Conservation (phyloP, 1,140 invertebrate species). For the Rhyzopertha dominica region DNA sequence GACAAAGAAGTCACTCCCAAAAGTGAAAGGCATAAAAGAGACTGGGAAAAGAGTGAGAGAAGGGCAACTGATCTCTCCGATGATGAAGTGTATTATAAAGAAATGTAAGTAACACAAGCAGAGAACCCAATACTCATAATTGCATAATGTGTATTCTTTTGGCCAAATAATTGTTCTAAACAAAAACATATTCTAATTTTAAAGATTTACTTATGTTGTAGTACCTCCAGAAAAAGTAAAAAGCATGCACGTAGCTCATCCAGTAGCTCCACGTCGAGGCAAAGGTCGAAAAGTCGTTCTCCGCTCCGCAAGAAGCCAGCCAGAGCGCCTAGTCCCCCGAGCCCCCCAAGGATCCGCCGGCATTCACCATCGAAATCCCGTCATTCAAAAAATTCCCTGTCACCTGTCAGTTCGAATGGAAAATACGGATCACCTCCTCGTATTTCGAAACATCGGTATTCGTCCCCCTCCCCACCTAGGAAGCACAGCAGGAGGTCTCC, state of each 20-base stretch:
- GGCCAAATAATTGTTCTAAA: too few species aligned
- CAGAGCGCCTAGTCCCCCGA: constrained; percentile 34
- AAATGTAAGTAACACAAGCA: constrained; percentile 39
- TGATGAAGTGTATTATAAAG: constrained; percentile 40
- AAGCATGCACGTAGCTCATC: constrained; percentile 44
- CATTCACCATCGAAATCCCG: constrained; percentile 35
- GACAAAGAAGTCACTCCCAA: constrained; percentile 35
- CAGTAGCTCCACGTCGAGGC: constrained; percentile 41
- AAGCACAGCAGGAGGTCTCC: constrained; percentile 22
- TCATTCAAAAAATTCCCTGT: constrained; percentile 35
- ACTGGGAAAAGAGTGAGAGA: constrained; percentile 39
- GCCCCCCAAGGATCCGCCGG: constrained; percentile 37
- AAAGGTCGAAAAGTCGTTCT: constrained; percentile 44
- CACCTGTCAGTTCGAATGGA: constrained; percentile 36
- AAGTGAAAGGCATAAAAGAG: constrained; percentile 37
- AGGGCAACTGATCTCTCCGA: constrained; percentile 34
- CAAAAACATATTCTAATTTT: too few species aligned
- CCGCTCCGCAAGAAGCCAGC: constrained; percentile 37
- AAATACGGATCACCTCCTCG: constrained; percentile 36
- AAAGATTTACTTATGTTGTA: constrained; percentile 38
- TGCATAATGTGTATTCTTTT: too few species aligned
- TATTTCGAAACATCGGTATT: constrained; percentile 25
- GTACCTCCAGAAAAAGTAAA: constrained; percentile 46
- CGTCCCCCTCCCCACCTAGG: constrained; percentile 27
- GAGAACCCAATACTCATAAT: too few species aligned